A percentile compares a stretch with the other conserved stretches of the same genome.
phyloP scores from a whole-genome alignment of 2,888 invertebrate species.

The Nomada ruficornis region DNA sequence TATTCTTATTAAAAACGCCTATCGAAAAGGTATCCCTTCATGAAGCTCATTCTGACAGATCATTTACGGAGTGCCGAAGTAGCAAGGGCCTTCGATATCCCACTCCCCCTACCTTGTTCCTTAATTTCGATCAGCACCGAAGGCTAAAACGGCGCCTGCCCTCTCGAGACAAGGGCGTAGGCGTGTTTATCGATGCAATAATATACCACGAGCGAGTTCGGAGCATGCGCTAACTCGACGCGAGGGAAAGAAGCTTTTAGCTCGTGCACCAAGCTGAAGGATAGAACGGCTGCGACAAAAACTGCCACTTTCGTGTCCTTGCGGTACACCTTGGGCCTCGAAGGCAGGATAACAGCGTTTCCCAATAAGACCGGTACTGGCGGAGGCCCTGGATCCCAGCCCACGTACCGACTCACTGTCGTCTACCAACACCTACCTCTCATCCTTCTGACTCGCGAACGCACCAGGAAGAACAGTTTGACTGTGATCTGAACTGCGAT shows the following conservation, averaged over 20 bases:
- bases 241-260: constrained; percentile 50
- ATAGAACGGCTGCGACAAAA: constrained; percentile 60
- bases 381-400: constrained; percentile 64
- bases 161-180: constrained; percentile 64
- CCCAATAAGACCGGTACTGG: constrained; percentile 67
- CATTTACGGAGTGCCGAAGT: not conserved
- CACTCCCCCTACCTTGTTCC: not conserved
- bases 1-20: not conserved
- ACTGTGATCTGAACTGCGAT: constrained; percentile 25
- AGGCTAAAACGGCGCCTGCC: constrained; percentile 39
- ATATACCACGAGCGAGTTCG: constrained; percentile 57
- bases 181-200: constrained; percentile 71
- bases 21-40: not conserved
- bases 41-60: not conserved
- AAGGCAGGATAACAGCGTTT: constrained; percentile 69
- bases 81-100: not conserved
- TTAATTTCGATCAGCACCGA: constrained; percentile 38
- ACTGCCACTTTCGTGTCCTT: constrained; percentile 71
- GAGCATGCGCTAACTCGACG: constrained; percentile 29
- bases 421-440: constrained; percentile 57
- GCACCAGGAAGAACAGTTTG: constrained; percentile 65
- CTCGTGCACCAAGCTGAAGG: constrained; percentile 37
- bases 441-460: constrained; percentile 39
- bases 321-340: constrained; percentile 69
- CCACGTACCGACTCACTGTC: constrained; percentile 65